Evolutionary conservation across 2,888 invertebrate species (phyloP), one percentile per base, ranked within the genome.

Genomic region (Aspidapion aeneum): DNA sequence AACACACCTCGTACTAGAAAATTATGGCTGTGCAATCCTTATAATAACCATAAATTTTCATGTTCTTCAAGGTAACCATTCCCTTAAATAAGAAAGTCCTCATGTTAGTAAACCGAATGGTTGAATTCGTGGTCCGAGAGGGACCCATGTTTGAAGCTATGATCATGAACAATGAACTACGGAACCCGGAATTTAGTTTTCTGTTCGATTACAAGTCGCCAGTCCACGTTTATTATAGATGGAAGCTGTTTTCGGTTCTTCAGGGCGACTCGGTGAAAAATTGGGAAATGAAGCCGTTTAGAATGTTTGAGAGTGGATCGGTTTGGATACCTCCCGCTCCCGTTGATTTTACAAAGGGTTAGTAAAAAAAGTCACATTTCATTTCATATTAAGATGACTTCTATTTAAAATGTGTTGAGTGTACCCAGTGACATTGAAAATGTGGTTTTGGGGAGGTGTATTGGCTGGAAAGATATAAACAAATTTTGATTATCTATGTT

Each of bases 91-190:
- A 95, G 80, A 90, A 89, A 77, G 85, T 94, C 70, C 83, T 98
- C 61, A 90, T 91, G 84, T 83, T 96, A 69, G 96, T 99, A 74
- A 97, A 99, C 83, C 92, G 98, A 70, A 95, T 95, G 91, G 92
- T 99, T 67, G 98, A 99, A 83, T 99, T 97, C 85, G 97, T 99
- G 67, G 93, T 98, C 71, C 88, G 96, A 69, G 98, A 99, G 82
- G 99, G 99, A 0, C 97, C 98, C 1, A 91, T 96, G 90, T 99
- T 99, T 82, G 99, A 99, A 81, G 98, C 98, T 1, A 91, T 98
- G 86, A 93, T 99, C 63, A 99, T 99, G 97, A 95, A 94, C 81
- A 87, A 92, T 73, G 98, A 99, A 85, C 86, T 96, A 70, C 93
- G 89, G 79, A 99, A 99, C 83, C 95, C 96, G 0, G 87, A 91